These are phyloP conservation scores for Macrosoma leucophasiata DNA, from an alignment of 2,888 invertebrate species.

Conservation along the genomic window DNA sequence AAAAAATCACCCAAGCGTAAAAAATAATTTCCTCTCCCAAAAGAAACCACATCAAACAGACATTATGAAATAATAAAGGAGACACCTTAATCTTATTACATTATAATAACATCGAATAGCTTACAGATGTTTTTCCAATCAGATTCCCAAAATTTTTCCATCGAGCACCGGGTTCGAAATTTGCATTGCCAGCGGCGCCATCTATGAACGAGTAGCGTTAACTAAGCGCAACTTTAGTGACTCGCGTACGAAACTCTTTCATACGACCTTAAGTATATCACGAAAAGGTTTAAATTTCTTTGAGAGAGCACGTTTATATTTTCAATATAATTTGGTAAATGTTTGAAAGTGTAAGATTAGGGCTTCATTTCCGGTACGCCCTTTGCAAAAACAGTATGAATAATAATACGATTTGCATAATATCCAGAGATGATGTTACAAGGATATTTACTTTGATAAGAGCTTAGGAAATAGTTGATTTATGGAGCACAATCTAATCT, in stretches of 20 bases:
- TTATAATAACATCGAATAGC: conserved; percentile 66
- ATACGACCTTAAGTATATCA: conserved; percentile 4
- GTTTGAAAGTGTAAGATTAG: conserved; percentile 53
- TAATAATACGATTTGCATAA: conserved; percentile 73
- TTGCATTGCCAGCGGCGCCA: conserved; percentile 70
- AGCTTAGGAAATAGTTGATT: conserved; percentile 42
- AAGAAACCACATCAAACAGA: conserved; percentile 59
- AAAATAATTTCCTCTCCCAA: too few species aligned
- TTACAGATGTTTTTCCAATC: conserved; percentile 70
- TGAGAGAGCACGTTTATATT: conserved; percentile 14
- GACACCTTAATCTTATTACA: conserved; percentile 68
- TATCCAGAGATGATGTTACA: conserved; percentile 56
- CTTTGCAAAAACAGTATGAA: conserved; percentile 73
- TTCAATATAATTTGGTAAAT: conserved; percentile 37
- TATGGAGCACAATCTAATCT: conserved; percentile 23
- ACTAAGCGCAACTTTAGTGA: conserved; percentile 34
- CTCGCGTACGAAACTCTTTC: background rate
- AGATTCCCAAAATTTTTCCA: conserved; percentile 65
- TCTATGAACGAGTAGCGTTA: conserved; percentile 51
- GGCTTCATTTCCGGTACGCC: conserved; percentile 54
- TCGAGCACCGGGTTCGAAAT: conserved; percentile 65
- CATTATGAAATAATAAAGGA: conserved; percentile 65
- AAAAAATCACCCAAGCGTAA: conserved; percentile 31
- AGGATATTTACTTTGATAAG: conserved; percentile 66
- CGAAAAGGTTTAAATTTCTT: conserved; percentile 28